These are phyloP conservation scores for Distichodus sexfasciatus DNA, from an alignment of 2,797 vertebrate genomes.

Conservation along the genomic window DNA sequence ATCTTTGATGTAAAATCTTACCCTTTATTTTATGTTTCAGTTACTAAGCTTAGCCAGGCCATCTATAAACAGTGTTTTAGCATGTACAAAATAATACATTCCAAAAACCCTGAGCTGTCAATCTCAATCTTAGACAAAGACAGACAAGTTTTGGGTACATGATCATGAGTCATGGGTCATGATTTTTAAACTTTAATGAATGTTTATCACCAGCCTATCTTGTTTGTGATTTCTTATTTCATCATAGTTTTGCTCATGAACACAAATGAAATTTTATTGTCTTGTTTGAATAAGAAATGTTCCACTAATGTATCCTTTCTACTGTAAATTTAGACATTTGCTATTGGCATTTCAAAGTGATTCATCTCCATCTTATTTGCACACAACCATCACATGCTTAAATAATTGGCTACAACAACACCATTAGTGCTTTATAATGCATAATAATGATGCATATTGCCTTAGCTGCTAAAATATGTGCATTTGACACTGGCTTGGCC, in stretches of 20 bases:
- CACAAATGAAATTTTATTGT: not conserved
- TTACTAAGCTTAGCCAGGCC: slow-evolving; percentile 67
- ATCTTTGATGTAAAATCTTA: slow-evolving; percentile 43
- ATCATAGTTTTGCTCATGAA: not conserved
- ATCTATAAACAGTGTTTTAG: slow-evolving; percentile 73
- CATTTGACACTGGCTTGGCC: slow-evolving; percentile 23
- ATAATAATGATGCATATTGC: slow-evolving; percentile 42
- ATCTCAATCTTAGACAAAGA: slow-evolving; percentile 54
- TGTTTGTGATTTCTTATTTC: too few species aligned
- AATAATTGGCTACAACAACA: slow-evolving; percentile 8
- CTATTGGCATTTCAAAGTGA: slow-evolving; percentile 10
- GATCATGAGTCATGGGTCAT: too few species aligned
- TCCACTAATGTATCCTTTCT: not conserved
- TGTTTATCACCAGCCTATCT: too few species aligned
- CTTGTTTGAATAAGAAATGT: not conserved
- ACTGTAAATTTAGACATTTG: not conserved
- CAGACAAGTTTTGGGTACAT: slow-evolving; percentile 66
- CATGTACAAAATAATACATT: slow-evolving; percentile 81
- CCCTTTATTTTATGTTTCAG: slow-evolving; percentile 42
- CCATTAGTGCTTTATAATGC: slow-evolving; percentile 17
- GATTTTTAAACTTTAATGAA: too few species aligned
- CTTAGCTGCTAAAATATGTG: slow-evolving; percentile 29
- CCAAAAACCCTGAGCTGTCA: slow-evolving; percentile 66
- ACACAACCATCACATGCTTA: slow-evolving; percentile 18
- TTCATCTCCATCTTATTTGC: too few species aligned